Evolutionary conservation across 2,888 invertebrate species (phyloP), one percentile per base, ranked within the genome.

Genomic region (Zaprionus obscuricornis): DNA sequence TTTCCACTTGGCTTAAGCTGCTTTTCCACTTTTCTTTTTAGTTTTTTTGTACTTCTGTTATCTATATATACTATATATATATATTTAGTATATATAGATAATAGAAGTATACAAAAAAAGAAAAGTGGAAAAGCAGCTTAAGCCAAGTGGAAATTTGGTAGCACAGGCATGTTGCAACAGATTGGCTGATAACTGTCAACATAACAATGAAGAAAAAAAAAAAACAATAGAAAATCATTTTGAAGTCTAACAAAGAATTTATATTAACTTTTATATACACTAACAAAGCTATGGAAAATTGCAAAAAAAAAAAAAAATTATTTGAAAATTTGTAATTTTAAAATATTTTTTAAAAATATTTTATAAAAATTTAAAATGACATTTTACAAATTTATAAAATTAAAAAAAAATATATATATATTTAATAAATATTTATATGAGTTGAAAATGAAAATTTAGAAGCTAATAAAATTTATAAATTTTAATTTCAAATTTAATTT

Each of bases 121-220:
- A n/a, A n/a, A n/a, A n/a, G n/a, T n/a, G n/a, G n/a, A 52, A 54
- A 24, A 54, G 31, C 26, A 46, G 20, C 37, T 22, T 7, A 52
- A 54, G 39, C 39, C 42, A 59, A 64, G 47, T 66, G 57, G 36
- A 68, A 68, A 59, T 50, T 40, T 29, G 39, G 49, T 42, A 49
- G 50, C n/a, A n/a, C 31, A 55, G 34, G 6, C 26, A 29, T 64
- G 65, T 46, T 56, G 54, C 60, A 66, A 58, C 71, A 62, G 57
- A 66, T 72, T 69, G 64, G 22, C 45, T 66, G 42, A 56, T 58
- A 57, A 49, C 54, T 43, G 57, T 56, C 67, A 59, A 52, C 57
- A 62, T 36, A 64, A 65, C 47, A 63, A 62, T 8, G 29, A 55
- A 39, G 50, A 43, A 26, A 39, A 39, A 54, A 49, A 17, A 6